These are phyloP conservation scores for Pristis pectinata DNA, from an alignment of 2,797 vertebrate genomes.

Conservation along the genomic window DNA sequence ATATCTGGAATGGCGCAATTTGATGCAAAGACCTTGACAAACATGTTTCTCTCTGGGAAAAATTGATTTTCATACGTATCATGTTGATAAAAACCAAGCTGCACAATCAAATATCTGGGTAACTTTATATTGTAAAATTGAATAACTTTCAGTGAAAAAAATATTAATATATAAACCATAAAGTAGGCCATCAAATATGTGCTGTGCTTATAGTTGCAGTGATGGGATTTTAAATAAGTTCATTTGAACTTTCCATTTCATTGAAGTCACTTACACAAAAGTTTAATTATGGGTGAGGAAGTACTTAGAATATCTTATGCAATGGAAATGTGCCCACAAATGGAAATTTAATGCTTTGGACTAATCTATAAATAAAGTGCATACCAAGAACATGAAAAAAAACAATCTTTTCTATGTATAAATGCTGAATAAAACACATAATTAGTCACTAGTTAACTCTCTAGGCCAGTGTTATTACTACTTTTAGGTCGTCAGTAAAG, in stretches of 20 bases:
- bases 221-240: conserved; percentile 18
- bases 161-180: neutral
- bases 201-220: neutral
- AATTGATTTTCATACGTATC: too few species aligned
- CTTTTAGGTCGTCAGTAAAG: neutral
- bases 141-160: neutral
- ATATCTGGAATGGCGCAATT: too few species aligned
- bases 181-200: neutral
- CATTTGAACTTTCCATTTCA: neutral
- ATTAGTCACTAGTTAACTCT: neutral
- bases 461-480: neutral
- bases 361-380: neutral
- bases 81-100: too few species aligned
- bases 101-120: too few species aligned
- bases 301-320: neutral
- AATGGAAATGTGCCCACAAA: neutral
- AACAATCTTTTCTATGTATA: neutral
- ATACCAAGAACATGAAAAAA: neutral
- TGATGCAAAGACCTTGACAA: too few species aligned
- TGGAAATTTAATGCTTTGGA: neutral
- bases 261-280: neutral
- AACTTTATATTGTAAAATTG: neutral
- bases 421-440: neutral
- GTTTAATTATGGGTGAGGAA: neutral
- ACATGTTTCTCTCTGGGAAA: too few species aligned